Evolutionary conservation across 2,888 invertebrate genomes (phyloP), one percentile per base, ranked within the genome.

Genomic region (Itoplectis maculator): DNA sequence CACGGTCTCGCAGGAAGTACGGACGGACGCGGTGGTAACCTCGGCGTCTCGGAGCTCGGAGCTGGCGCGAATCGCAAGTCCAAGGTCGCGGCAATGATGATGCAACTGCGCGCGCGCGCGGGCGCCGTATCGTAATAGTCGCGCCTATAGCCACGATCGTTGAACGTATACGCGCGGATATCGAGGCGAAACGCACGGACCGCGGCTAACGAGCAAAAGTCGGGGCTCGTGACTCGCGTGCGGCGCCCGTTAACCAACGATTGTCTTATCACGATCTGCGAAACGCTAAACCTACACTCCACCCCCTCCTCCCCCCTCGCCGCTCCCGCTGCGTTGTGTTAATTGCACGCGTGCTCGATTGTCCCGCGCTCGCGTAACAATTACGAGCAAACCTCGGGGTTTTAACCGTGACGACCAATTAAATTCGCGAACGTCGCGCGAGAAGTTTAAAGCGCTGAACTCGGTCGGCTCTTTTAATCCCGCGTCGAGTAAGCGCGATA

Each of bases 1-100:
- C 45, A 47, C 70, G 45, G 42, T 78, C n/a, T n/a, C 78, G 84
- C 84, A 91, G 91, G 91, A 91, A 91, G 89, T 91, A 91, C 88
- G 91, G 90, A 88, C 90, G 91, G 91, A 89, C 91, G 88, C 84
- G 88, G 86, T 88, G 87, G 87, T 88, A 89, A 88, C 89, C 88
- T 89, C 89, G 86, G 72, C 83, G 68, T 83, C 78, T 79, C 82
- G 68, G n/a, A n/a, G 65, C 76, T 76, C 65, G 81, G 75, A 59
- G 66, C n/a, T n/a, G n/a, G n/a, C 80, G 69, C 82, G 72, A 77
- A 76, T 75, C 68, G 81, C 90, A 90, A 90, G 90, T 90, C 89
- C 89, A 89, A 89, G 89, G 89, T 88, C 88, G 85, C 45, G 59
- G 59, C n/a, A n/a, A n/a, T 59, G 45, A 42, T 59, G 72, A 56